phyloP scores from a whole-genome alignment of 2,888 invertebrate species.

The Linhomoeus sp. region DNA sequence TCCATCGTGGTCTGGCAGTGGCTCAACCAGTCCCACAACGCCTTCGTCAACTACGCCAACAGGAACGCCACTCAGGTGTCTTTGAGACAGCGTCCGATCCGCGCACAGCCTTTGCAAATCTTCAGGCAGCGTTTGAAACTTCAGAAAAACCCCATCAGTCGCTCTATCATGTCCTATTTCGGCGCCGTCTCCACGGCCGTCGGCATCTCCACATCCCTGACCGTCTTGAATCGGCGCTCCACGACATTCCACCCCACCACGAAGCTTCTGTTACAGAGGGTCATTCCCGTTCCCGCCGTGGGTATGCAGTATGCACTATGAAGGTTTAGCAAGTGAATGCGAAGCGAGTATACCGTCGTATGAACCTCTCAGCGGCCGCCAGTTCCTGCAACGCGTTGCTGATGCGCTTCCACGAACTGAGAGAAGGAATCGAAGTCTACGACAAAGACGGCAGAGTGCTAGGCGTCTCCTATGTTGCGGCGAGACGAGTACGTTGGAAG shows the following conservation, averaged over 20 bases:
- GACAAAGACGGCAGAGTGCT: slow-evolving; percentile 29
- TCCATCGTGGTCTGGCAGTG: slow-evolving; percentile 36
- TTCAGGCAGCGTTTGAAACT: too few species aligned
- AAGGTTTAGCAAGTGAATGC: too few species aligned
- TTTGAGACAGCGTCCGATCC: too few species aligned
- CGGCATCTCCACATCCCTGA: slow-evolving; percentile 30
- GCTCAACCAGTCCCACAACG: slow-evolving; percentile 38
- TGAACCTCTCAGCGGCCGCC: slow-evolving; percentile 28
- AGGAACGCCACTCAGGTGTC: slow-evolving; percentile 35
- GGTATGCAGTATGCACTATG: too few species aligned
- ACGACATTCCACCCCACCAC: slow-evolving; percentile 27
- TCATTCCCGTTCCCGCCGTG: slow-evolving; percentile 33
- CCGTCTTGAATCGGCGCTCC: slow-evolving; percentile 26
- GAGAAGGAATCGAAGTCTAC: slow-evolving; percentile 33
- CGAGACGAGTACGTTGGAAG: slow-evolving; percentile 28
- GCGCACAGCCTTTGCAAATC: background rate
- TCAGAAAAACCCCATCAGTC: slow-evolving; percentile 29
- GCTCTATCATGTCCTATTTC: slow-evolving; percentile 32
- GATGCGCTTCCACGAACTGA: slow-evolving; percentile 33
- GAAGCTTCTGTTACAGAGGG: slow-evolving; percentile 31
- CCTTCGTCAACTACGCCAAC: slow-evolving; percentile 36
- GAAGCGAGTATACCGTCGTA: too few species aligned
- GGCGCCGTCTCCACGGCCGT: slow-evolving; percentile 35
- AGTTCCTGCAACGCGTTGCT: slow-evolving; percentile 33
- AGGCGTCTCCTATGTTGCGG: slow-evolving; percentile 35